Base-by-base conservation (phyloP, 2,888 invertebrate species). In the Eueremaeus valkanovi region DNA sequence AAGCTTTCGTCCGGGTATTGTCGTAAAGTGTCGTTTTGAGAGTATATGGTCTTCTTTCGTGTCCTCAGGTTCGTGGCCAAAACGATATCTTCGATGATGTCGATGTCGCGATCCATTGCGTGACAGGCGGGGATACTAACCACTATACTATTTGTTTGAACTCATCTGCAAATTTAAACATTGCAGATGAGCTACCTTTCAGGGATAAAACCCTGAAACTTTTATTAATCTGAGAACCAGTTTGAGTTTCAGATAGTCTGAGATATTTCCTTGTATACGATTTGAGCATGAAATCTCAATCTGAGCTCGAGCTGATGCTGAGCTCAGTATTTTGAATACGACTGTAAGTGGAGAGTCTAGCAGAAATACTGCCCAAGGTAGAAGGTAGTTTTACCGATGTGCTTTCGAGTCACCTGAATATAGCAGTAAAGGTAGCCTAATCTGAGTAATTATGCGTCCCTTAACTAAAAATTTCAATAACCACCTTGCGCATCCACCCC, bases 1-100 rank as follows among this genome's bases (percentile, higher is more conserved):
- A 68, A 68, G 21, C 3, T 6, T 68, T 40, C 21, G 31, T 29
- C 68, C 9, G 68, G 68, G 31, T 68, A 68, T 33, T 63, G 31
- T n/a, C 21, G 3, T 18, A 63, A 33, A 5, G 63, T 8, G 36
- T 63, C 63, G 13, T 5, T 21, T 63, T 63, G 16, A 3, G 31
- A 11, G 18, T 63, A 63, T 29, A 5, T 16, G 16, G 31, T 29
- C 36, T 63, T 63, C 24, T 33, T 21, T 21, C 3, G 3, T 3
- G 63, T 16, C 49, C 13, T 42, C 13, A 13, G 13, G 42, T n/a
- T 49, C 3, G 16, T n/a, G 49, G n/a, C 8, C 18, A 49, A 9
- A 16, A n/a, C 18, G 49, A 49, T 49, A 16, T 49, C 49, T 49
- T 49, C 5, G 18, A 49, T 16, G 49, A 49, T 49, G 16, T 49